Evolutionary conservation across 2,113 vertebrate genomes (phyloP).

Genomic region (Nothoprocta pentlandii): DNA sequence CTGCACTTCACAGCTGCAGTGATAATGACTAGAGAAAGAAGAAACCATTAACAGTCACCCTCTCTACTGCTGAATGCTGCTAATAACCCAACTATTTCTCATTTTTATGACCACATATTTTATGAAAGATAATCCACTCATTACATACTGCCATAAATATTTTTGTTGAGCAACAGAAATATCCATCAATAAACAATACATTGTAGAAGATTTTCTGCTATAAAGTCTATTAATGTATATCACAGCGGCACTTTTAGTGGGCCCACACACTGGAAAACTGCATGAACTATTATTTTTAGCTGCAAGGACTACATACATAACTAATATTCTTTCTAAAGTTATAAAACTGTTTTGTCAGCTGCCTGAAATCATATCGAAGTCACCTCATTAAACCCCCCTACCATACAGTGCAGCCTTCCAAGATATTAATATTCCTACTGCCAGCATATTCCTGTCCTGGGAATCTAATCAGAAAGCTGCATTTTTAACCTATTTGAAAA

Average conservation of each 20-base stretch:
- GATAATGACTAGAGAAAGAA: conserved; percentile 55
- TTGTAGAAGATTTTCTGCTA: conserved; percentile 40
- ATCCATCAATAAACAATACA: conserved; percentile 43
- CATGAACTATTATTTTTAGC: conserved; percentile 43
- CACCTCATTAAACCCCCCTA: conserved; percentile 57
- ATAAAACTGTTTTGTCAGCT: conserved; percentile 56
- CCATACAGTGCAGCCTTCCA: conserved; percentile 7
- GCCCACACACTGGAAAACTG: neutral
- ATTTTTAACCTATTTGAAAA: conserved; percentile 36
- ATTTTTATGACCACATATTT: conserved; percentile 66
- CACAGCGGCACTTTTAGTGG: neutral
- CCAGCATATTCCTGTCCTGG: conserved; percentile 72
- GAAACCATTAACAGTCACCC: conserved; percentile 48
- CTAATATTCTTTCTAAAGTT: conserved; percentile 19
- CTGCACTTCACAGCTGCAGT: conserved; percentile 60
- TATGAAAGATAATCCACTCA: conserved; percentile 61
- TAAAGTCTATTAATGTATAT: conserved; percentile 15
- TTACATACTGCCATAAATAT: conserved; percentile 66
- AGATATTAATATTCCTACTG: conserved; percentile 77
- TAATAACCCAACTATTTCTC: conserved; percentile 70
- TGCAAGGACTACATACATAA: conserved; percentile 48
- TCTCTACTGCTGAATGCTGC: conserved; percentile 29
- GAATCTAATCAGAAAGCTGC: neutral
- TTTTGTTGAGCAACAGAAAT: conserved; percentile 58
- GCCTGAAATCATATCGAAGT: conserved; percentile 55